A percentile compares a stretch with the other conserved stretches of the same genome.
phyloP scores from a whole-genome alignment of 1,140 invertebrate genomes.

The Megathymus violae region DNA sequence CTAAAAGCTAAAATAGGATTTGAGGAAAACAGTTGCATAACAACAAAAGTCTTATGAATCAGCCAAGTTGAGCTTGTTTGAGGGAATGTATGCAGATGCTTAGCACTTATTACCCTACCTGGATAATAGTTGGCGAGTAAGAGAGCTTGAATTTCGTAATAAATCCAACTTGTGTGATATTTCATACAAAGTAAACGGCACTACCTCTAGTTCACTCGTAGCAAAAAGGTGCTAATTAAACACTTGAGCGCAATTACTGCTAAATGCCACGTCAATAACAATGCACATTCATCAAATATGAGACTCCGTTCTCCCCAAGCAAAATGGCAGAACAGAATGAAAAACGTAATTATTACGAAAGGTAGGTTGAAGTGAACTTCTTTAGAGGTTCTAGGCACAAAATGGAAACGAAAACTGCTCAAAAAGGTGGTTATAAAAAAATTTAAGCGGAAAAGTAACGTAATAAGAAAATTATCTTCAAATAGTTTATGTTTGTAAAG shows the following conservation, averaged over 20 bases:
- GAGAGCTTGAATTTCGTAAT: not conserved
- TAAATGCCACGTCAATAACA: conserved; percentile 8
- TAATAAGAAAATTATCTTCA: not conserved
- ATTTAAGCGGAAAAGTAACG: not conserved
- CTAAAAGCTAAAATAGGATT: no score
- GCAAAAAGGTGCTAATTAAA: conserved; percentile 11
- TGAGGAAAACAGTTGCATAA: no score
- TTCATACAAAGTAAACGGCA: not conserved
- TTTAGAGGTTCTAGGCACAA: not conserved
- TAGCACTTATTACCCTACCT: no score
- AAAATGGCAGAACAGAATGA: not conserved
- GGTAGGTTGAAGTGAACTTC: not conserved
- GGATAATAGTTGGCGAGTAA: no score
- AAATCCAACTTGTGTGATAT: not conserved
- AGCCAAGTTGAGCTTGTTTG: no score
- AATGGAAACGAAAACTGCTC: not conserved
- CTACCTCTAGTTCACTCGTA: not conserved
- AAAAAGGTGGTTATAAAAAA: not conserved
- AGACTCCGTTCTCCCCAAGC: not conserved
- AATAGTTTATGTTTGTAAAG: not conserved
- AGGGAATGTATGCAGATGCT: no score
- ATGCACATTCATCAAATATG: conserved; percentile 1
- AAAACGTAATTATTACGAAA: not conserved
- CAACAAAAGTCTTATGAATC: no score
- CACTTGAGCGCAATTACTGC: not conserved